These are phyloP conservation scores for Allobates femoralis DNA, from an alignment of 2,797 vertebrate species.

Conservation along the genomic window DNA sequence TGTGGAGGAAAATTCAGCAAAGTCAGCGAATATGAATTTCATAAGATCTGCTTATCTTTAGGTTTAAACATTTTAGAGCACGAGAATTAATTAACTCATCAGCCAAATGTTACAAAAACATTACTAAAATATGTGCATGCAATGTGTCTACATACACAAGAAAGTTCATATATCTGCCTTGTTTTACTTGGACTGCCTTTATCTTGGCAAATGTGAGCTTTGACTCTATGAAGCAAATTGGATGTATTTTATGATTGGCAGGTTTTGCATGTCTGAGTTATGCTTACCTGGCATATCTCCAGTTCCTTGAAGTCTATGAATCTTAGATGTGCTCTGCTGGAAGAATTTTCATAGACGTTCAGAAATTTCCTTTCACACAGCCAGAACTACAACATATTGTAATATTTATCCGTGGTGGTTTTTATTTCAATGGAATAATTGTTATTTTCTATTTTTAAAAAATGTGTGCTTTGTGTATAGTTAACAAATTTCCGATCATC, in stretches of 20 bases:
- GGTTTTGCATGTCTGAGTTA: constrained; percentile 24
- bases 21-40: too few species aligned
- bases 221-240: constrained; percentile 30
- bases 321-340: constrained; percentile 25
- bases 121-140: not conserved
- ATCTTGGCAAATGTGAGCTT: not conserved
- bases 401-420: constrained; percentile 4
- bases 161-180: constrained; percentile 18
- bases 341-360: constrained; percentile 18
- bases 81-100: not conserved
- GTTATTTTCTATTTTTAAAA: constrained; percentile 4
- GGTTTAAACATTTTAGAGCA: not conserved
- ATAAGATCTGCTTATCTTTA: too few species aligned
- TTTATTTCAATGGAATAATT: not conserved
- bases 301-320: constrained; percentile 43
- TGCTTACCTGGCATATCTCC: constrained; percentile 33
- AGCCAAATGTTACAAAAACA: constrained; percentile 9
- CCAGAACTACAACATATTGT: constrained; percentile 23
- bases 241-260: constrained; percentile 45
- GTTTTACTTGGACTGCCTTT: not conserved
- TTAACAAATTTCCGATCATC: not conserved
- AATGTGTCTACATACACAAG: not conserved
- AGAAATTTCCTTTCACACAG: constrained; percentile 43
- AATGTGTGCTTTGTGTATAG: not conserved
- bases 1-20: too few species aligned